Evolutionary conservation across 2,888 invertebrate species (phyloP).

Genomic region (Lomographa bimaculata): DNA sequence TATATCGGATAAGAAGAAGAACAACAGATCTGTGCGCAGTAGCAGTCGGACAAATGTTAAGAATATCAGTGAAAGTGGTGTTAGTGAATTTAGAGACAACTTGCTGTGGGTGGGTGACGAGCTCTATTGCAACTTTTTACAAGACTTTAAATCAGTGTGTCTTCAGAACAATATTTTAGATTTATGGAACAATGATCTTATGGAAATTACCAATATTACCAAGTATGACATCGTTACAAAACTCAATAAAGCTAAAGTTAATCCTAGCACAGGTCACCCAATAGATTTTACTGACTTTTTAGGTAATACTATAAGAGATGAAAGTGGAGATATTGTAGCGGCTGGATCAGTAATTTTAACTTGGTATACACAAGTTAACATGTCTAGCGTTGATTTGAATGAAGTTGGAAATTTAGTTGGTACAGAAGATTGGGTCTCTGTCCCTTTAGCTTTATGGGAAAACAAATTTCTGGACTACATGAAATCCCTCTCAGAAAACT

Average conservation of each 20-base stretch:
- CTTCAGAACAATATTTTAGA: slow-evolving; percentile 86
- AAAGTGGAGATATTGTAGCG: slow-evolving; percentile 83
- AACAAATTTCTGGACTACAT: slow-evolving; percentile 77
- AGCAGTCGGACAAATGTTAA: slow-evolving; percentile 27
- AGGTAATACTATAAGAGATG: slow-evolving; percentile 84
- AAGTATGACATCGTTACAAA: slow-evolving; percentile 84
- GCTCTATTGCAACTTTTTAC: slow-evolving; percentile 86
- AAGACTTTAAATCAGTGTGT: slow-evolving; percentile 85
- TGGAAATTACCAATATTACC: slow-evolving; percentile 77
- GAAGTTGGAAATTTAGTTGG: slow-evolving; percentile 88
- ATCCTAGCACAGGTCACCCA: slow-evolving; percentile 86
- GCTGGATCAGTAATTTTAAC: slow-evolving; percentile 85
- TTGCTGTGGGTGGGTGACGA: slow-evolving; percentile 81
- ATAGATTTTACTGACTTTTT: slow-evolving; percentile 85
- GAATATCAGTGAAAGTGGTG: slow-evolving; percentile 38
- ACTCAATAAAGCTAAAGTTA: slow-evolving; percentile 83
- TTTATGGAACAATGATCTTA: slow-evolving; percentile 86
- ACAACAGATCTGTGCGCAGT: slow-evolving; percentile 46
- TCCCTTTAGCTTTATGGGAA: slow-evolving; percentile 85
- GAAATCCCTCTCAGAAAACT: slow-evolving; percentile 52
- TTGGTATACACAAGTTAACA: slow-evolving; percentile 87
- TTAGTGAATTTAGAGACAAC: slow-evolving; percentile 77
- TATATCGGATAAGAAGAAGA: slow-evolving; percentile 40
- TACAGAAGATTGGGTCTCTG: slow-evolving; percentile 89
- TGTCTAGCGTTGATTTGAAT: slow-evolving; percentile 85